Evolutionary conservation across 2,113 vertebrate species (phyloP).

Genomic region (Lagopus muta): DNA sequence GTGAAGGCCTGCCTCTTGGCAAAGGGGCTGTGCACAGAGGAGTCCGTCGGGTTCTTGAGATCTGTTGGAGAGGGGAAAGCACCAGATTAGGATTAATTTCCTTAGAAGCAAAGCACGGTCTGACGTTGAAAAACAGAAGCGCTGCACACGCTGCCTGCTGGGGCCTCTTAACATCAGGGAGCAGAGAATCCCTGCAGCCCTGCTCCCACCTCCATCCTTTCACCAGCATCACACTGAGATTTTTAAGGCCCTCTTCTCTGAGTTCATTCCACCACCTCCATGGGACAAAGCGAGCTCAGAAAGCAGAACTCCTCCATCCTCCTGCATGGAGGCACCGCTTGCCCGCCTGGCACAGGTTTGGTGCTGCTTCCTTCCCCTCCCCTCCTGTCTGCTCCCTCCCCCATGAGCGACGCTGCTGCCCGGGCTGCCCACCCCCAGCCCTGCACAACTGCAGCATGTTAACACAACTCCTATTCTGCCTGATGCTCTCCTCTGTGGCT

Average conservation of each 20-base stretch:
- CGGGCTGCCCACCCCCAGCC: neutral
- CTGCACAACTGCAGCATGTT: neutral
- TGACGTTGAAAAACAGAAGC: neutral
- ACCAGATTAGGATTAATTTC: neutral
- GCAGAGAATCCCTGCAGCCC: neutral
- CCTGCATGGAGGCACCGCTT: accelerated
- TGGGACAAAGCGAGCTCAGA: neutral
- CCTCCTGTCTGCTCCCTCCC: neutral
- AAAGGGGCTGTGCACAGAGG: slow-evolving; percentile 88
- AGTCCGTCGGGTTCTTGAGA: slow-evolving; percentile 88
- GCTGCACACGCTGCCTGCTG: neutral
- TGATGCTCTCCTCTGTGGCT: neutral
- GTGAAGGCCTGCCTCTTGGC: slow-evolving; percentile 93
- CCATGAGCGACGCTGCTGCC: neutral
- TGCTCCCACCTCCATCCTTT: neutral
- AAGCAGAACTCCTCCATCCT: neutral
- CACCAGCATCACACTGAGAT: accelerated
- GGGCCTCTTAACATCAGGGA: neutral
- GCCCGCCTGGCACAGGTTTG: neutral
- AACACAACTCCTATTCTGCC: neutral
- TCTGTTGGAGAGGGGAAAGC: slow-evolving; percentile 73
- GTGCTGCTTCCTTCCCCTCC: neutral
- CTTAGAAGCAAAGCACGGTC: neutral
- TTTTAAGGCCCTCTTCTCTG: neutral
- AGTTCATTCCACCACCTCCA: neutral